A percentile compares a stretch with the other conserved stretches of the same genome.
phyloP scores from a whole-genome alignment of 2,888 invertebrate species.

The Augochlorella aurata region DNA sequence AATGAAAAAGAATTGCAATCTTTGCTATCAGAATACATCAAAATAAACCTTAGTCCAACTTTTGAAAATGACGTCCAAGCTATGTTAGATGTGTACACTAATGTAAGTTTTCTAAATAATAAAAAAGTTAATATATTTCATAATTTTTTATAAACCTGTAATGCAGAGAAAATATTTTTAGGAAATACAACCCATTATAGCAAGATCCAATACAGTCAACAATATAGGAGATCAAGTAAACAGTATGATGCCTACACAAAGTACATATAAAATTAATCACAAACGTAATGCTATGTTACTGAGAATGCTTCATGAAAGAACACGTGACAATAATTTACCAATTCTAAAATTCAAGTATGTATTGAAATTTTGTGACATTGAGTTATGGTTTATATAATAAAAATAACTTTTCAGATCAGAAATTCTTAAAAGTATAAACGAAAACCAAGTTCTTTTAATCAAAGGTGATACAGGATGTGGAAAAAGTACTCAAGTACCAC shows the following conservation, averaged over 20 bases:
- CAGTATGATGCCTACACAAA: fast-evolving
- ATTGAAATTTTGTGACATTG: background rate
- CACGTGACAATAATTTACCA: conserved; percentile 73
- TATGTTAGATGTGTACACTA: conserved; percentile 82
- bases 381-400: background rate
- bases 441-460: conserved; percentile 84
- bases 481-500: conserved; percentile 88
- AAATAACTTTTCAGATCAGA: conserved; percentile 76
- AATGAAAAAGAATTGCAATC: conserved; percentile 79
- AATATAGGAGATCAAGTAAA: background rate
- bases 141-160: background rate
- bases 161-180: conserved; percentile 18
- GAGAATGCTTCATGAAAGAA: fast-evolving
- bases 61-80: conserved; percentile 80
- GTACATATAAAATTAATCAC: fast-evolving
- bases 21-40: conserved; percentile 77
- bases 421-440: conserved; percentile 83
- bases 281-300: fast-evolving
- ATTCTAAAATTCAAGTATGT: conserved; percentile 80
- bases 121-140: background rate
- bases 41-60: conserved; percentile 78
- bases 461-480: conserved; percentile 90
- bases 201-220: background rate
- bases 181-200: conserved; percentile 29
- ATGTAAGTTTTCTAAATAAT: conserved; percentile 73